Evolutionary conservation across 1,140 invertebrate genomes (phyloP), one percentile per base, ranked within the genome.

Genomic region (Amphibalanus amphitrite): DNA sequence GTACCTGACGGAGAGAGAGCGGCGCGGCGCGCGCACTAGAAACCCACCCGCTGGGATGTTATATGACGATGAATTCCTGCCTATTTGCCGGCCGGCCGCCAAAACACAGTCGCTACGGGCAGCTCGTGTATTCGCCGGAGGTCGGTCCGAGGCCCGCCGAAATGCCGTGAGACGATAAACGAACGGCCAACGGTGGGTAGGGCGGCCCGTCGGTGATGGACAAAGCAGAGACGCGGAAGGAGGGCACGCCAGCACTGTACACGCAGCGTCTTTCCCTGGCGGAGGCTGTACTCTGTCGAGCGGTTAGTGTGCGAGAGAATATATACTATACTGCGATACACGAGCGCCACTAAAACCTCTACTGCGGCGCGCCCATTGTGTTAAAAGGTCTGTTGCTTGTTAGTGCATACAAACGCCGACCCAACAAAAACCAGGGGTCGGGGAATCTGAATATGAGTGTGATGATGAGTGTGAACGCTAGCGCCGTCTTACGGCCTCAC

Each of bases 311-410:
- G 15, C 15, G 33, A 6, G 33, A 6, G 33, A 38, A 38, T 4
- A 38, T 15, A 38, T 38, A 15, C 15, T 6, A 15, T 38, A 38
- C 4, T 6, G 33, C 33, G 33, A 6, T 38, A 15, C 33, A 38
- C 33, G 33, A 38, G 33, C 33, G 33, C n/a, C n/a, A 38, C 33
- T 38, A 38, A 38, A 38, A 38, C 33, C 33, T 6, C 33, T 38
- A 38, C 69, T 71, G 40, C 67, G 68, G 74, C 69, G 28, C 69
- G 70, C 70, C 68, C 69, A 4, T 15, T 0, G n/a, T n/a, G 29
- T 30, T 15, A 72, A 29, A 71, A 74, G 73, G 70, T 33, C 67
- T 72, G 72, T 30, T n/a, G 67, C 69, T 68, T 72, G 64, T 68
- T 68, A 28, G 65, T 64, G 72, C 30, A 67, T 68, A 40, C 72